These are phyloP conservation scores for Cephalopachus bancanus DNA, from an alignment of 2,797 vertebrate genomes.

Conservation along the genomic window DNA sequence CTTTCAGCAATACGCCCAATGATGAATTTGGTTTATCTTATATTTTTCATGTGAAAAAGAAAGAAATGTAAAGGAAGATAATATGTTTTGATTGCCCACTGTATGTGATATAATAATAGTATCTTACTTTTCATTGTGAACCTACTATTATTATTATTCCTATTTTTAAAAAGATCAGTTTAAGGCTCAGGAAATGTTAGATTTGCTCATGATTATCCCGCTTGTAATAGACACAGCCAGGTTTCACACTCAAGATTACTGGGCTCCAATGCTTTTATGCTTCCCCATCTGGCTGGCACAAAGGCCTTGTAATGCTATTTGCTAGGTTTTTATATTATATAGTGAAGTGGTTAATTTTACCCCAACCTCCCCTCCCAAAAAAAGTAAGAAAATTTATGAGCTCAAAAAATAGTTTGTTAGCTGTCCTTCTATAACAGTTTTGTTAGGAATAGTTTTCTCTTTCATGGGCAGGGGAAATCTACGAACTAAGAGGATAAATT, in stretches of 20 bases:
- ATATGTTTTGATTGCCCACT: background rate
- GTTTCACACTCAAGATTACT: background rate
- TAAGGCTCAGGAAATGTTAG: background rate
- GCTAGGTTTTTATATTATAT: background rate
- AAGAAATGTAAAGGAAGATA: background rate
- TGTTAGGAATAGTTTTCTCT: background rate
- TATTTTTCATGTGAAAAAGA: background rate
- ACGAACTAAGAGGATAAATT: background rate
- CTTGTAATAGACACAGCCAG: background rate
- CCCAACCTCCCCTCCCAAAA: background rate
- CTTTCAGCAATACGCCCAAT: background rate
- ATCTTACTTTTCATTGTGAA: background rate
- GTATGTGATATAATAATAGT: background rate
- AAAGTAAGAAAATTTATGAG: background rate
- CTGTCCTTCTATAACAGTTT: background rate
- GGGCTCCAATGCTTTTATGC: background rate
- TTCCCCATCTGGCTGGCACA: background rate
- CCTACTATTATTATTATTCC: background rate
- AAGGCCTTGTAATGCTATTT: background rate
- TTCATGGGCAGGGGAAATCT: background rate
- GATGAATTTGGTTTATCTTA: conserved; percentile 7
- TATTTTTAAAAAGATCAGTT: background rate
- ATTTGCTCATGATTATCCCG: background rate
- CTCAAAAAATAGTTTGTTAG: background rate
- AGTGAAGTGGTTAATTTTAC: background rate